Evolutionary conservation across 2,888 invertebrate species (phyloP).

Genomic region (Himalopsyche tibetana): DNA sequence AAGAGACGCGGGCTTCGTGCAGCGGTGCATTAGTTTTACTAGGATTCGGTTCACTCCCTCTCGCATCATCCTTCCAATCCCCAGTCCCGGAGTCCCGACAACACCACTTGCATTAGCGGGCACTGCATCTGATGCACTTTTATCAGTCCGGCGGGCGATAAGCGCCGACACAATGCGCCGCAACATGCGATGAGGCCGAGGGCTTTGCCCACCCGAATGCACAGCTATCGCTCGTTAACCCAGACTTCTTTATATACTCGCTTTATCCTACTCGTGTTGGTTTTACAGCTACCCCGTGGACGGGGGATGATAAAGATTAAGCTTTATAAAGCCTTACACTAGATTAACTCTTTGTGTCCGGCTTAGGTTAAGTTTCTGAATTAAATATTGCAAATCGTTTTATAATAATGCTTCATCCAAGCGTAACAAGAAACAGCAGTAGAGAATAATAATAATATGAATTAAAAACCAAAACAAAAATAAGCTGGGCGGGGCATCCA

Average conservation of each 20-base stretch:
- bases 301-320: background rate
- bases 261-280: background rate
- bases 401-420: too few relatives aligned
- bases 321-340: background rate
- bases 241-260: background rate
- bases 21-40: constrained; percentile 8
- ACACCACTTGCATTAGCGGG: constrained; percentile 45
- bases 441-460: too few relatives aligned
- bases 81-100: constrained; percentile 1
- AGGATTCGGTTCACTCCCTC: constrained; percentile 16
- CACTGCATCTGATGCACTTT: constrained; percentile 52
- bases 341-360: too few relatives aligned
- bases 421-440: too few relatives aligned
- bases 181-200: constrained; percentile 34
- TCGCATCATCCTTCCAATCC: background rate
- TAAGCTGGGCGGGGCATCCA: too few relatives aligned
- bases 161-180: constrained; percentile 38
- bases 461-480: too few relatives aligned
- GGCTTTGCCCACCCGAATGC: constrained; percentile 15
- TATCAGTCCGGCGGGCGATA: constrained; percentile 49
- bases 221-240: constrained; percentile 33
- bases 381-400: too few relatives aligned
- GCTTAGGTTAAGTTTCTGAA: too few relatives aligned
- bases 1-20: background rate
- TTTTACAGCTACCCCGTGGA: background rate